Conservation (phyloP, 2,113 vertebrate species). For the Geococcyx californianus region DNA sequence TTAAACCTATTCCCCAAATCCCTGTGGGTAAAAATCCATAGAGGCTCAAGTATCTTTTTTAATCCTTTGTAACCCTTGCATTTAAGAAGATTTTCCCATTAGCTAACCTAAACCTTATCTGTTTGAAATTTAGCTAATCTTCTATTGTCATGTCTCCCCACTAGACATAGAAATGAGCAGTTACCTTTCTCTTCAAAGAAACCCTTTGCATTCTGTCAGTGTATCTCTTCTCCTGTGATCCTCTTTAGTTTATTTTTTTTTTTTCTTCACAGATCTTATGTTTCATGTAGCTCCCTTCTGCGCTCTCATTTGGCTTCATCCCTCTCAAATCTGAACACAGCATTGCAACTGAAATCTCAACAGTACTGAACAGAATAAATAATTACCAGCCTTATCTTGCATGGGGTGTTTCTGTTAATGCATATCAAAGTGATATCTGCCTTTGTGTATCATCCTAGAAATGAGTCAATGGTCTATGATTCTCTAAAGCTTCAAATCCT, state of each 20-base stretch:
- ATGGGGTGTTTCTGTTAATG: background rate
- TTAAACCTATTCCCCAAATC: background rate
- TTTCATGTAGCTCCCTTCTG: background rate
- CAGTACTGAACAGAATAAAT: conserved; percentile 16
- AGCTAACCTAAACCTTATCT: conserved; percentile 16
- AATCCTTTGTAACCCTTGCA: conserved; percentile 16
- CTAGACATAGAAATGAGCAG: background rate
- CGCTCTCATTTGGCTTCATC: conserved; percentile 16
- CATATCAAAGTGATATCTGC: background rate
- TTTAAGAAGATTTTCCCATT: conserved; percentile 13
- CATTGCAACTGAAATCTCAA: conserved; percentile 3
- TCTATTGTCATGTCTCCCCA: background rate
- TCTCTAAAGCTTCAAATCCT: background rate
- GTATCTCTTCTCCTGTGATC: background rate
- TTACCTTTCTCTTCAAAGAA: conserved; percentile 22
- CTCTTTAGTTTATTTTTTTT: background rate
- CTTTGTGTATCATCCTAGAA: background rate
- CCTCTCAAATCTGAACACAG: background rate
- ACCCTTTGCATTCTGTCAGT: background rate
- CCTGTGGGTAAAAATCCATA: background rate
- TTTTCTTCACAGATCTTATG: background rate
- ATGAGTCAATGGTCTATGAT: background rate
- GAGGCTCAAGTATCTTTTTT: background rate
- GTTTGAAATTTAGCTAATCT: background rate
- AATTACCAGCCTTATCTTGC: background rate